Percentiles rank a stretch among this genome's conserved stretches.
phyloP scores from a whole-genome alignment of 2,113 vertebrate species.

The Pomatostomus ruficeps region DNA sequence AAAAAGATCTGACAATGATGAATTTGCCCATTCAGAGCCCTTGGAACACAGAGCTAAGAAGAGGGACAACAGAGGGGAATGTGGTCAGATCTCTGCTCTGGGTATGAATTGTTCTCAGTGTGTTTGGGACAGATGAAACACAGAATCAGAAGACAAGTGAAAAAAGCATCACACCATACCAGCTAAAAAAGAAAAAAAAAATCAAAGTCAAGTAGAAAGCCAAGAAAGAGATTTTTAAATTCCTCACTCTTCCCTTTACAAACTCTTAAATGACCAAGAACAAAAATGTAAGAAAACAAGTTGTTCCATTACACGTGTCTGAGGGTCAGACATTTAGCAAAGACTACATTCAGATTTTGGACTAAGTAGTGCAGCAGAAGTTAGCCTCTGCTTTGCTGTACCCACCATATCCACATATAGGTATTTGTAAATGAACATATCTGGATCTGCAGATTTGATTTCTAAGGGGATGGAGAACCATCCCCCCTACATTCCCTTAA shows the following conservation, averaged over 20 bases:
- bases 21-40: background rate
- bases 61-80: background rate
- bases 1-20: background rate
- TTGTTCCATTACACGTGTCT: background rate
- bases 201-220: background rate
- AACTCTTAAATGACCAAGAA: background rate
- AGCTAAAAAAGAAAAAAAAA: background rate
- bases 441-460: background rate
- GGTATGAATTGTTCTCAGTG: background rate
- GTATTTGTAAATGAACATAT: background rate
- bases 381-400: background rate
- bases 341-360: background rate
- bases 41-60: background rate
- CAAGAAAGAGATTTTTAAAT: background rate
- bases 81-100: background rate
- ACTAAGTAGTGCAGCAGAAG: background rate
- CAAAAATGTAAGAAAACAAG: background rate
- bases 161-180: background rate
- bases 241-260: background rate
- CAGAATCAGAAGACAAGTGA: background rate
- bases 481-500: background rate
- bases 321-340: background rate
- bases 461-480: background rate
- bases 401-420: background rate
- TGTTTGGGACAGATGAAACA: background rate